Evolutionary conservation across 1,140 invertebrate genomes (phyloP).

Genomic region (Semibalanus balanoides): DNA sequence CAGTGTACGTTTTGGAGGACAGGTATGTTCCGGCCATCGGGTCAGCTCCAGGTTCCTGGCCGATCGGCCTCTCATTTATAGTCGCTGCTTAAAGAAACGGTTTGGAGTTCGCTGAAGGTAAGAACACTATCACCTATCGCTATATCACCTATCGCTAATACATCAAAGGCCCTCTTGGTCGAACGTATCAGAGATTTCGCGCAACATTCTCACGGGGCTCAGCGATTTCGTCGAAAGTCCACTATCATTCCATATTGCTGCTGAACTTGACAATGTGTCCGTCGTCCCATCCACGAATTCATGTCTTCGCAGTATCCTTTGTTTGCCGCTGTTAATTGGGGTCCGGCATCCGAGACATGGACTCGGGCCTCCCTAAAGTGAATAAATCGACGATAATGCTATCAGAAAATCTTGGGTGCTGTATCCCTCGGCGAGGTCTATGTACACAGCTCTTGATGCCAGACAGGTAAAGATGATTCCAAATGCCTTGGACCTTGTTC

Average conservation of each 20-base stretch:
- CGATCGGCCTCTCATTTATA: constrained; percentile 11
- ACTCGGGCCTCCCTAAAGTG: too few relatives aligned
- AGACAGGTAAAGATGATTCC: constrained; percentile 8
- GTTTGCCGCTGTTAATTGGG: too few relatives aligned
- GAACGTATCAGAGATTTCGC: constrained; percentile 10
- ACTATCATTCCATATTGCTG: too few relatives aligned
- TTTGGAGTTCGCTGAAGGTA: constrained; percentile 10
- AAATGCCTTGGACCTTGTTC: constrained; percentile 9
- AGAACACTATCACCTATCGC: constrained; percentile 8
- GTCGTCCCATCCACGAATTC: too few relatives aligned
- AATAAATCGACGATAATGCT: too few relatives aligned
- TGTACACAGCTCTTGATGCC: constrained; percentile 8
- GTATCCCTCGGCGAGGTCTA: constrained; percentile 11
- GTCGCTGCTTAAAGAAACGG: constrained; percentile 4
- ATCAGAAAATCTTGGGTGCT: neutral
- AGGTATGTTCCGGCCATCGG: neutral
- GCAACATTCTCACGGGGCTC: neutral
- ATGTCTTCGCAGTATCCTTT: too few relatives aligned
- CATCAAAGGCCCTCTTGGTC: constrained; percentile 8
- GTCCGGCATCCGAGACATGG: too few relatives aligned
- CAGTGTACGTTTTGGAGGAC: neutral
- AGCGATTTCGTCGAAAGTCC: too few relatives aligned
- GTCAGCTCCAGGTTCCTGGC: constrained; percentile 8
- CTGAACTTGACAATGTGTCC: too few relatives aligned
- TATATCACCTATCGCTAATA: constrained; percentile 6